Percentiles rank a stretch among this genome's conserved stretches.
Evolutionary conservation across 2,888 invertebrate genomes (phyloP).

Genomic region (Harpalus rubripes): DNA sequence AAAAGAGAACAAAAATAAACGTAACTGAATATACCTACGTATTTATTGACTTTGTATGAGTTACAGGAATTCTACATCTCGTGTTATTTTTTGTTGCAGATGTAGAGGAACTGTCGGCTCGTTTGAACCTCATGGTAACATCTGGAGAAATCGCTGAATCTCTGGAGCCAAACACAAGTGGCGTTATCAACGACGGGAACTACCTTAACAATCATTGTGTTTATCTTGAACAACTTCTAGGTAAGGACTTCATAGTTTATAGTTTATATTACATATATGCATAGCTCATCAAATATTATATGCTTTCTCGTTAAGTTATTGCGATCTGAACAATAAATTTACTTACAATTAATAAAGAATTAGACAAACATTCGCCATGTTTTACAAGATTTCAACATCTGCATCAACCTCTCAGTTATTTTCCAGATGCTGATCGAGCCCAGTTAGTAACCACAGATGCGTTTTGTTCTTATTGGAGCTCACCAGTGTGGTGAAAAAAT

Average conservation of each 20-base stretch:
- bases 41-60: constrained; percentile 43
- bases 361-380: too few relatives aligned
- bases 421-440: too few relatives aligned
- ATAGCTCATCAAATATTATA: constrained; percentile 4
- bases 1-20: constrained; percentile 28
- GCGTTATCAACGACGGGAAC: constrained; percentile 76
- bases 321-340: too few relatives aligned
- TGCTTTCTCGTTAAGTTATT: not conserved
- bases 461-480: too few relatives aligned
- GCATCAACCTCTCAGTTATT: too few relatives aligned
- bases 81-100: constrained; percentile 78
- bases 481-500: too few relatives aligned
- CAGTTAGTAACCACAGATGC: too few relatives aligned
- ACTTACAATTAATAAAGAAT: too few relatives aligned
- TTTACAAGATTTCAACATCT: too few relatives aligned
- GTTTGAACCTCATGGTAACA: constrained; percentile 83
- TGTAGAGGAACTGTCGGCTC: constrained; percentile 85
- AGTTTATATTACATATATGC: not conserved
- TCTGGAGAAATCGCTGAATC: constrained; percentile 77
- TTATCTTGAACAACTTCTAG: constrained; percentile 80
- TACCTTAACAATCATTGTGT: constrained; percentile 80
- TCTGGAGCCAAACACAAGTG: constrained; percentile 76
- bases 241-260: constrained; percentile 12
- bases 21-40: constrained; percentile 45
- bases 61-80: constrained; percentile 12